phyloP scores from a whole-genome alignment of 35 echinoderm and acorn worm species.

The Ophiothrix spiculata region DNA sequence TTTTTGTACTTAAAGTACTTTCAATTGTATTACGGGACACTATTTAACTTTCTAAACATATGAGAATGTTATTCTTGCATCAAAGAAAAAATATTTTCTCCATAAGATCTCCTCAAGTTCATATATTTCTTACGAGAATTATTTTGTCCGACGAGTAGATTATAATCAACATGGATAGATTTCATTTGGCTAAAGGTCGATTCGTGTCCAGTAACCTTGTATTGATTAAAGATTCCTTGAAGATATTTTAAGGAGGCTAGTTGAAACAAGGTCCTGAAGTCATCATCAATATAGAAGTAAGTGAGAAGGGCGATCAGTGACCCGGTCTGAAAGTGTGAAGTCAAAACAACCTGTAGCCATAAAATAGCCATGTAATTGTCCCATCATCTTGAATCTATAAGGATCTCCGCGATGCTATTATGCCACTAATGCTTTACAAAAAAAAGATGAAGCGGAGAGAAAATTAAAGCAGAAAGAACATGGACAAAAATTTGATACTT shows the following conservation, averaged over 20 bases:
- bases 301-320: conserved; percentile 9
- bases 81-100: too few relatives aligned
- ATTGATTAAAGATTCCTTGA: too few relatives aligned
- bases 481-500: not conserved
- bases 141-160: too few relatives aligned
- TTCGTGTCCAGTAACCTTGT: not conserved
- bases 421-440: too few relatives aligned
- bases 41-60: too few relatives aligned
- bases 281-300: not conserved
- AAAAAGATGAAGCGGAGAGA: not conserved
- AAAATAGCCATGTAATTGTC: not conserved
- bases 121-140: too few relatives aligned
- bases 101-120: too few relatives aligned
- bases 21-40: too few relatives aligned
- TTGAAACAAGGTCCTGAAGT: not conserved
- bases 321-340: not conserved
- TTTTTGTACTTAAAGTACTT: too few relatives aligned
- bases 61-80: too few relatives aligned
- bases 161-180: too few relatives aligned
- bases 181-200: too few relatives aligned
- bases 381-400: not conserved
- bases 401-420: not conserved
- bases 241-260: not conserved
- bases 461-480: conserved; percentile 3
- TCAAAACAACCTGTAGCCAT: not conserved